Conservation (phyloP, 2,888 invertebrate genomes). For the Macrostomum cliftonense region DNA sequence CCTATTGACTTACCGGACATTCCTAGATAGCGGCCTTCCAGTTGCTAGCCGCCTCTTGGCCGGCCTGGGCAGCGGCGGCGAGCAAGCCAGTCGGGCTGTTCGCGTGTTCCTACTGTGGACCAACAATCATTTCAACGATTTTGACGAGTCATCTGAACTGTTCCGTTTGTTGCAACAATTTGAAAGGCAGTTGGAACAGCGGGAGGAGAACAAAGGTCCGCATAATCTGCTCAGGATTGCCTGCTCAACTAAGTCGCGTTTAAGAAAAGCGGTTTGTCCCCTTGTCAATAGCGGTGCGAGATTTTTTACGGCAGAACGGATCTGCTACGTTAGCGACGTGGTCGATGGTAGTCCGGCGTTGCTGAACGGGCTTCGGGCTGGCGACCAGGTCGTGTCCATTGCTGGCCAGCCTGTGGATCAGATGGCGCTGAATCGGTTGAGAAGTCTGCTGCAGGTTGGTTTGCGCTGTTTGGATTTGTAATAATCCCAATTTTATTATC, state of each 20-base stretch:
- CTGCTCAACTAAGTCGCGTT: slow-evolving; percentile 3
- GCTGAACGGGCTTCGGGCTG: too few species aligned
- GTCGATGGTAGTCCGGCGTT: too few species aligned
- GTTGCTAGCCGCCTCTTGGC: slow-evolving; percentile 49
- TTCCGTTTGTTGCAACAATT: too few species aligned
- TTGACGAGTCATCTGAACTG: slow-evolving; percentile 17
- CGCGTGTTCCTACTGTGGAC: slow-evolving; percentile 91
- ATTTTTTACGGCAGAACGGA: too few species aligned
- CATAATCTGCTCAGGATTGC: background rate
- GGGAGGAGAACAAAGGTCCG: slow-evolving; percentile 9
- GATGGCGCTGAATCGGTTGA: too few species aligned
- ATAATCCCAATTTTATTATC: too few species aligned
- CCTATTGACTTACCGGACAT: slow-evolving; percentile 81
- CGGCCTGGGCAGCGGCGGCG: too few species aligned
- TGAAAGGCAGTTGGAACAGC: slow-evolving; percentile 12
- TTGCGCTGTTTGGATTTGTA: too few species aligned
- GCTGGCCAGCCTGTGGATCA: too few species aligned
- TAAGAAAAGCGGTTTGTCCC: slow-evolving; percentile 17
- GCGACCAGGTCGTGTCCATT: too few species aligned
- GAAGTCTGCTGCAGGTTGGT: too few species aligned
- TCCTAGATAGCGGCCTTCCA: slow-evolving; percentile 63
- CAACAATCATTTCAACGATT: slow-evolving; percentile 48
- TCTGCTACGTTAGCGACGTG: too few species aligned
- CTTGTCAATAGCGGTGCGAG: background rate
- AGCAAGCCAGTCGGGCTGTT: slow-evolving; percentile 50